Base-by-base conservation (phyloP, 30 jellyfish, hydroid and myxozoan species). In the Sanderia malayensis region DNA sequence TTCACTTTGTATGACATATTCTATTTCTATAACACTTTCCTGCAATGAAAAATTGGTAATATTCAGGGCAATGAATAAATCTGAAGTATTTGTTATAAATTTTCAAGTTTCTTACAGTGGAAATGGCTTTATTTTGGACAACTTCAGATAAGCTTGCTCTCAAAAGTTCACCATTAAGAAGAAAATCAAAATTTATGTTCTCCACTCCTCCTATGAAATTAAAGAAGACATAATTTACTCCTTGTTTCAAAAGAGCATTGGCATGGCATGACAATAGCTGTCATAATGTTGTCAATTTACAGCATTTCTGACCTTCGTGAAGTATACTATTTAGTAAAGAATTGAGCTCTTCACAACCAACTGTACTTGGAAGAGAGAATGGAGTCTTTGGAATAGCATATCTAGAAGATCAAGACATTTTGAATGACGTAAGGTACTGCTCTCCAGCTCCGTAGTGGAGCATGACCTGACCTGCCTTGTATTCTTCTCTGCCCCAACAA, bases 21-120 rank as follows among this genome's bases (percentile, higher is more conserved):
- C 98, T 22, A 90, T 83, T 58, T 90, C 98, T 44, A 90, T 64
- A 2, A 76, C 98, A 58, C 88, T 71, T 84, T 90, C 98, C 95
- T 83, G 33, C 7, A 68, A 28, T 26, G 44, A 31, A 19, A 28
- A 19, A 34, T n/a, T n/a, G n/a, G n/a, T n/a, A n/a, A n/a, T n/a
- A n/a, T n/a, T n/a, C n/a, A n/a, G n/a, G n/a, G n/a, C n/a, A n/a
- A n/a, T n/a, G n/a, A n/a, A n/a, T n/a, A n/a, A n/a, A n/a, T n/a
- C n/a, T n/a, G n/a, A n/a, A n/a, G n/a, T n/a, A n/a, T n/a, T n/a
- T n/a, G n/a, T n/a, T n/a, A n/a, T n/a, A n/a, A n/a, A n/a, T n/a
- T n/a, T n/a, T n/a, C n/a, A n/a, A n/a, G n/a, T n/a, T n/a, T n/a
- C 89, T 66, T 66, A 78, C 89, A 21, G 96, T 86, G 13, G 81